phyloP scores from a whole-genome alignment of 2,113 vertebrate genomes.

The Tragulus kanchil region DNA sequence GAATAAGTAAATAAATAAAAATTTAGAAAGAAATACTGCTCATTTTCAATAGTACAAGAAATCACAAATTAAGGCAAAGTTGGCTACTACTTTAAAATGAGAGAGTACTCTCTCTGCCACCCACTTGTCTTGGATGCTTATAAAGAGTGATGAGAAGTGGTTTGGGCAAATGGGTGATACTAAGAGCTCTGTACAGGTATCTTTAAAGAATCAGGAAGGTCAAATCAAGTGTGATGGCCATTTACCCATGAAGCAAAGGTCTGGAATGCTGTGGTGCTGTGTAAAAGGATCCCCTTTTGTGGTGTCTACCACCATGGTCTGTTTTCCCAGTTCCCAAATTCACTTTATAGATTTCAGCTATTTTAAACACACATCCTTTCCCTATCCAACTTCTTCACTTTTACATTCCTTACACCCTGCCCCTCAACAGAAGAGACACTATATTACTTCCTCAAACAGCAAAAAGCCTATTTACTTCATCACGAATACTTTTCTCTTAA shows the following conservation, averaged over 20 bases:
- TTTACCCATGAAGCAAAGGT: neutral
- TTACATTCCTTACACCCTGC: neutral
- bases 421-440: neutral
- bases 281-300: neutral
- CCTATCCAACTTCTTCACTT: neutral
- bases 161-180: neutral
- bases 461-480: neutral
- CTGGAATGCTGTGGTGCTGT: neutral
- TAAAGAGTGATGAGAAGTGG: slow-evolving; percentile 28
- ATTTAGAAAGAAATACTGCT: no score
- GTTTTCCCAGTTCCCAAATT: slow-evolving; percentile 32
- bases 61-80: neutral
- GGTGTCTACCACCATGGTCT: neutral
- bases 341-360: neutral
- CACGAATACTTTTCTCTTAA: neutral
- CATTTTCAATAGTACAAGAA: neutral
- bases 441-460: neutral
- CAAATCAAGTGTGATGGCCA: slow-evolving; percentile 37
- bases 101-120: neutral
- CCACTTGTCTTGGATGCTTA: neutral
- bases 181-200: slow-evolving; percentile 21
- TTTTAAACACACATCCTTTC: neutral
- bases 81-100: neutral
- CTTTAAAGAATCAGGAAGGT: slow-evolving; percentile 58
- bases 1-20: neutral